These are phyloP conservation scores for Spinibarbus caldwelli DNA, from an alignment of 2,797 vertebrate genomes.

Conservation along the genomic window DNA sequence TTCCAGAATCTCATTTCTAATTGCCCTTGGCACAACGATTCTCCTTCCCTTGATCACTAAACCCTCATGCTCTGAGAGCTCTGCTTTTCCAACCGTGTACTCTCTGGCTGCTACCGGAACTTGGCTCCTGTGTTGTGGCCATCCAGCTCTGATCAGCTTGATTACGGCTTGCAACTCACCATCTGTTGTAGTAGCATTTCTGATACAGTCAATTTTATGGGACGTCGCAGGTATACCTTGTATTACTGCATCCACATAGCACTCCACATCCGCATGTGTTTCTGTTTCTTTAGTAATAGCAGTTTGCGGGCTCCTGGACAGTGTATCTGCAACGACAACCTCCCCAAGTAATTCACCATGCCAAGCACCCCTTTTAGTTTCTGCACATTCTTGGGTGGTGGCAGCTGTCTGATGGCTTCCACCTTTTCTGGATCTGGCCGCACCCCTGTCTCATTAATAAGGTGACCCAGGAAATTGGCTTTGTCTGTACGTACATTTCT, in stretches of 20 bases:
- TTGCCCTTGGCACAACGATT: constrained; percentile 8
- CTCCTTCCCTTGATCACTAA: constrained; percentile 9
- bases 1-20: constrained; percentile 35
- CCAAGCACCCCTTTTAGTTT: constrained; percentile 23
- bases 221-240: constrained; percentile 2
- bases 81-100: background rate
- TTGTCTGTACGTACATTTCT: constrained; percentile 15
- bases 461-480: constrained; percentile 20
- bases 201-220: background rate
- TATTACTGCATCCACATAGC: constrained; percentile 10
- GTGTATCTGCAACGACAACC: background rate
- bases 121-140: constrained; percentile 12
- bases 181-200: background rate
- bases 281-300: background rate
- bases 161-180: constrained; percentile 10
- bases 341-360: constrained; percentile 28
- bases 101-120: background rate
- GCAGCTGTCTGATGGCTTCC: background rate
- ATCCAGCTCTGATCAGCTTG: constrained; percentile 1
- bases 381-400: constrained; percentile 21
- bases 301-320: constrained; percentile 32
- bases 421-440: constrained; percentile 29
- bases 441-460: background rate
- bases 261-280: constrained; percentile 12
- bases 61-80: constrained; percentile 19